Percentiles rank a stretch among this genome's conserved stretches.
phyloP scores from a whole-genome alignment of 2,797 vertebrate species.

The Momotus momota region DNA sequence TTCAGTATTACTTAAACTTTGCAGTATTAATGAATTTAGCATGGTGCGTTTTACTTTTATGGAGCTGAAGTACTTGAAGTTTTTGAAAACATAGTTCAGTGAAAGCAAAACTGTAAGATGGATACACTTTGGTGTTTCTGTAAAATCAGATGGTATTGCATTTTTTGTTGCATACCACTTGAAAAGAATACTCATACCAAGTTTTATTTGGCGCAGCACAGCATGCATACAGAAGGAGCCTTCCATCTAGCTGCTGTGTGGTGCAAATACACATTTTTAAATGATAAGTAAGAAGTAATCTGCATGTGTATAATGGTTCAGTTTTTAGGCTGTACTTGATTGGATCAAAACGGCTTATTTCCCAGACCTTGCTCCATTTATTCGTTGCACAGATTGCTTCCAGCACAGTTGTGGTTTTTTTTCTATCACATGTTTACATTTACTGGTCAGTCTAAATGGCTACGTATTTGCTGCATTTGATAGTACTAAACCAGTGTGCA shows the following conservation, averaged over 20 bases:
- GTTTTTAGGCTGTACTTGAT: not conserved
- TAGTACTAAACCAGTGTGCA: not conserved
- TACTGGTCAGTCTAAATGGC: not conserved
- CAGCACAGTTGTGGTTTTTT: not conserved
- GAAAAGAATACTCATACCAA: not conserved
- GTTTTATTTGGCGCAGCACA: not conserved
- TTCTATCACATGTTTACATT: not conserved
- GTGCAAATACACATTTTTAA: constrained; percentile 18
- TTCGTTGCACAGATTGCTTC: not conserved
- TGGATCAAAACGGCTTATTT: not conserved
- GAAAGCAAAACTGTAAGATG: not conserved
- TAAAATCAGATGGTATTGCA: not conserved
- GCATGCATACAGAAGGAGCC: not conserved
- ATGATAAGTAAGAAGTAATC: not conserved
- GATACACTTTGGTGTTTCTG: not conserved
- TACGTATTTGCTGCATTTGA: not conserved
- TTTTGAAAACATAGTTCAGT: not conserved
- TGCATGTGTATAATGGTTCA: not conserved
- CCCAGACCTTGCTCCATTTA: not conserved
- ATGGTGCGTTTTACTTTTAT: not conserved
- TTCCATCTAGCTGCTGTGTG: constrained; percentile 13
- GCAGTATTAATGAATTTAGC: not conserved
- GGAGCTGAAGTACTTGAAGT: not conserved
- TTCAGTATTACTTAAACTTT: not conserved
- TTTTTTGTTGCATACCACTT: not conserved